Evolutionary conservation across 2,797 vertebrate species (phyloP).

Genomic region (Ambastaia sidthimunki): DNA sequence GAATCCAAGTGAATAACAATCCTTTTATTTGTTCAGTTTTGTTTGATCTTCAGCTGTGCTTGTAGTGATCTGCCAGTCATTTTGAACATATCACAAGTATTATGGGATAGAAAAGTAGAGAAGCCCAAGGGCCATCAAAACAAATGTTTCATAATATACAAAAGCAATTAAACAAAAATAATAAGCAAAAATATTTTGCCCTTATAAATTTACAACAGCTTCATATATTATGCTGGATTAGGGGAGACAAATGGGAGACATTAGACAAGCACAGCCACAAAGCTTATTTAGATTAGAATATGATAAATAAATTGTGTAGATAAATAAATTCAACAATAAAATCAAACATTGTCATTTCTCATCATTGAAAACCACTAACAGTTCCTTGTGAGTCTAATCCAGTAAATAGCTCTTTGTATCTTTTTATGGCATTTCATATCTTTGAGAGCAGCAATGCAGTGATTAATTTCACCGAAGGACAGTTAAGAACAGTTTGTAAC

Average conservation of each 20-base stretch:
- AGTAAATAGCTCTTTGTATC: slow-evolving; percentile 36
- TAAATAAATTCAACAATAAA: no score
- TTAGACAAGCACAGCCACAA: slow-evolving; percentile 52
- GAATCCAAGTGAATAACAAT: slow-evolving; percentile 44
- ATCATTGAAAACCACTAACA: slow-evolving; percentile 28
- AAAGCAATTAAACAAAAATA: slow-evolving; percentile 8
- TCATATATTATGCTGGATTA: slow-evolving; percentile 52
- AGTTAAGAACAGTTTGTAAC: slow-evolving; percentile 34
- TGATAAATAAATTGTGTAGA: slow-evolving; percentile 48
- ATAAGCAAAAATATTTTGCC: slow-evolving; percentile 47
- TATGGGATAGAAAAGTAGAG: slow-evolving; percentile 38
- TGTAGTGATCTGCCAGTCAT: slow-evolving; percentile 49
- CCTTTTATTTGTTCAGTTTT: slow-evolving; percentile 49
- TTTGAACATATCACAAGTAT: slow-evolving; percentile 49
- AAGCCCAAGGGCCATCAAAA: slow-evolving; percentile 30
- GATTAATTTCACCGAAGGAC: slow-evolving; percentile 32
- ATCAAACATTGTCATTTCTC: slow-evolving; percentile 39
- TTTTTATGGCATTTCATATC: slow-evolving; percentile 39
- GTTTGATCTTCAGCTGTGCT: slow-evolving; percentile 60
- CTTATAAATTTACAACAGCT: slow-evolving; percentile 48
- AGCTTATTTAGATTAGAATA: slow-evolving; percentile 46
- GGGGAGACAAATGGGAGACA: slow-evolving; percentile 41
- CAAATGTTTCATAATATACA: slow-evolving; percentile 39
- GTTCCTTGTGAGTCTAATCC: slow-evolving; percentile 21
- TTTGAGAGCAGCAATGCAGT: slow-evolving; percentile 52